phyloP scores from a whole-genome alignment of 53 echinoderm and acorn worm genomes.

The Paracentrotus lividus region DNA sequence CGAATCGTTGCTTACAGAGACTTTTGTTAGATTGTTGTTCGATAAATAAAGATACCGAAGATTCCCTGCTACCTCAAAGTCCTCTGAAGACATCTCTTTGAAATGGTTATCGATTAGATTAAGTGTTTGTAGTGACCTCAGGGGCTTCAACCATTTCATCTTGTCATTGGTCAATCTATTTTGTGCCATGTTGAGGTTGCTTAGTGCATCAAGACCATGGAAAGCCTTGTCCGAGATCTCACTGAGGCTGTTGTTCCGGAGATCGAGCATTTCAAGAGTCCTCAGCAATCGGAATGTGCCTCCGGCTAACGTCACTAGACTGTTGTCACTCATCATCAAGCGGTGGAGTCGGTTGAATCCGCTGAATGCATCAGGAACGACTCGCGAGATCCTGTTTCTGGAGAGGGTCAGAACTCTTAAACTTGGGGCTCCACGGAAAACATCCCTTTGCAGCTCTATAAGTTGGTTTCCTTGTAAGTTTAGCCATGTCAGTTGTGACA shows the following conservation, averaged over 20 bases:
- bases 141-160: slow-evolving; percentile 32
- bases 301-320: slow-evolving; percentile 48
- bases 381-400: slow-evolving; percentile 69
- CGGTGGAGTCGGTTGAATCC: slow-evolving; percentile 67
- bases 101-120: slow-evolving; percentile 50
- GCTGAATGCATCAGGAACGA: slow-evolving; percentile 63
- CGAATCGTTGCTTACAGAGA: slow-evolving; percentile 3
- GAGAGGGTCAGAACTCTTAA: slow-evolving; percentile 76
- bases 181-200: slow-evolving; percentile 70
- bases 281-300: slow-evolving; percentile 59
- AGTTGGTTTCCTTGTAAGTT: slow-evolving; percentile 73
- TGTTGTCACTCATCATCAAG: slow-evolving; percentile 74
- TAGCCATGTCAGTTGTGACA: slow-evolving; percentile 77
- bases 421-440: slow-evolving; percentile 75
- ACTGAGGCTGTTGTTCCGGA: slow-evolving; percentile 72
- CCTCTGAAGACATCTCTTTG: slow-evolving; percentile 1
- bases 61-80: slow-evolving; percentile 41
- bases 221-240: slow-evolving; percentile 72
- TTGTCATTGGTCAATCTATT: slow-evolving; percentile 64
- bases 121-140: slow-evolving; percentile 27
- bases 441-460: slow-evolving; percentile 50
- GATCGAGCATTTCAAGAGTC: slow-evolving; percentile 70
- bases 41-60: slow-evolving; percentile 57
- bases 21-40: slow-evolving; percentile 29
- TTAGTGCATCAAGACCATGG: slow-evolving; percentile 40